These are phyloP conservation scores for Enteromius fasciolatus DNA, from an alignment of 2,797 vertebrate genomes.

Conservation along the genomic window DNA sequence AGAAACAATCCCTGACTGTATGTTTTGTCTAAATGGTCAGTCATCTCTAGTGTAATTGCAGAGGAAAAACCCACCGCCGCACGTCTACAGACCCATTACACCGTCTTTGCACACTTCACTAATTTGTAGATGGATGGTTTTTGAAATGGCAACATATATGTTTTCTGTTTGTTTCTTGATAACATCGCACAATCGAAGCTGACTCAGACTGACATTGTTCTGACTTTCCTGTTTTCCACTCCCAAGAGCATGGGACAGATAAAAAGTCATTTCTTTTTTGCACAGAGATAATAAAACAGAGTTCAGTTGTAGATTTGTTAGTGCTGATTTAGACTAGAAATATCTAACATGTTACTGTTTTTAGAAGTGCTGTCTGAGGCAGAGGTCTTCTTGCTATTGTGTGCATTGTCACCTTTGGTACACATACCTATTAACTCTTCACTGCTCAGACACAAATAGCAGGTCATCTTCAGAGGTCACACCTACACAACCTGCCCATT, in stretches of 20 bases:
- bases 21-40: constrained; percentile 79
- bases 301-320: constrained; percentile 2
- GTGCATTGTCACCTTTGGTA: constrained; percentile 22
- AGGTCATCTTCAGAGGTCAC: constrained; percentile 54
- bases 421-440: constrained; percentile 51
- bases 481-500: constrained; percentile 59
- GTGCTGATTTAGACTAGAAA: constrained; percentile 30
- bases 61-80: constrained; percentile 53
- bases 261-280: neutral
- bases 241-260: neutral
- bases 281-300: constrained; percentile 30
- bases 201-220: constrained; percentile 76
- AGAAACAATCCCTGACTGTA: constrained; percentile 71
- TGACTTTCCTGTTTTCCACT: constrained; percentile 79
- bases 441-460: constrained; percentile 54
- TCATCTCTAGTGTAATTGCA: constrained; percentile 59
- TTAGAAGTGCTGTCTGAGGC: constrained; percentile 31
- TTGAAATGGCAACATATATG: constrained; percentile 63
- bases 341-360: constrained; percentile 14
- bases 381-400: constrained; percentile 16
- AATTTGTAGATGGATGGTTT: constrained; percentile 56
- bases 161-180: constrained; percentile 73
- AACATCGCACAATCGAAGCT: constrained; percentile 69
- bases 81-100: constrained; percentile 50
- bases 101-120: constrained; percentile 52